These are phyloP conservation scores for Yponomeuta plumbellus DNA, from an alignment of 2,888 invertebrate genomes.

Conservation along the genomic window DNA sequence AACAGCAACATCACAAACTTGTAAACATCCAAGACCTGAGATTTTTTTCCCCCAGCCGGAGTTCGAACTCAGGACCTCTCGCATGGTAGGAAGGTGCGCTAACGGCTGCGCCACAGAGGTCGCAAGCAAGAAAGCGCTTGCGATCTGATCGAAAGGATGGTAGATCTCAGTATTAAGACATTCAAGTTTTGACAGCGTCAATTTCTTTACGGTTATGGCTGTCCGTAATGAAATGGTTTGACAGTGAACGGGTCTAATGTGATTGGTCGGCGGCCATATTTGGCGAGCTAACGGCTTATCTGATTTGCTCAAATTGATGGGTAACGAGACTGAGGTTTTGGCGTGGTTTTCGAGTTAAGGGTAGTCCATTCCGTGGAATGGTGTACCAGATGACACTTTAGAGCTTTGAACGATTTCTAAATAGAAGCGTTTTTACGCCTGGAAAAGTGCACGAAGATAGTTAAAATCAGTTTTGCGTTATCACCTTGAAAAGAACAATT, in stretches of 20 bases:
- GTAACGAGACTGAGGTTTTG: conserved; percentile 17
- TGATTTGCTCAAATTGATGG: conserved; percentile 17
- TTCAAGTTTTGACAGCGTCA: conserved; percentile 40
- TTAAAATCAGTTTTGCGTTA: too few relatives aligned
- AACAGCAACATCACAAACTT: too few relatives aligned
- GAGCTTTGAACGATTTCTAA: too few relatives aligned
- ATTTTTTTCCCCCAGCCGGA: too few relatives aligned
- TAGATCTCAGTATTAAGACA: conserved; percentile 45
- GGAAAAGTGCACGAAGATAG: too few relatives aligned
- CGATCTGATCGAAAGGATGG: background rate
- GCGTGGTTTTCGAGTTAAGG: background rate
- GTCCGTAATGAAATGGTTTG: conserved; percentile 40
- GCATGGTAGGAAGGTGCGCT: too few relatives aligned
- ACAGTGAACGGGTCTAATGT: conserved; percentile 48
- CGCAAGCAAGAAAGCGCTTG: background rate
- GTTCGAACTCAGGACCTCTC: too few relatives aligned
- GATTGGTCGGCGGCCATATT: conserved; percentile 36
- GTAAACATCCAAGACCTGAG: too few relatives aligned
- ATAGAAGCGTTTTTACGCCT: too few relatives aligned
- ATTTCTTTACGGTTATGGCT: conserved; percentile 41
- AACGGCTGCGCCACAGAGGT: too few relatives aligned
- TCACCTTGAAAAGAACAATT: too few relatives aligned
- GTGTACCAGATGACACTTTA: background rate
- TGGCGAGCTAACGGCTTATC: conserved; percentile 21
- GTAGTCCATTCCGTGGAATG: background rate